Base-by-base conservation (phyloP, 2,888 invertebrate species). In the Phragmatobia fuliginosa region DNA sequence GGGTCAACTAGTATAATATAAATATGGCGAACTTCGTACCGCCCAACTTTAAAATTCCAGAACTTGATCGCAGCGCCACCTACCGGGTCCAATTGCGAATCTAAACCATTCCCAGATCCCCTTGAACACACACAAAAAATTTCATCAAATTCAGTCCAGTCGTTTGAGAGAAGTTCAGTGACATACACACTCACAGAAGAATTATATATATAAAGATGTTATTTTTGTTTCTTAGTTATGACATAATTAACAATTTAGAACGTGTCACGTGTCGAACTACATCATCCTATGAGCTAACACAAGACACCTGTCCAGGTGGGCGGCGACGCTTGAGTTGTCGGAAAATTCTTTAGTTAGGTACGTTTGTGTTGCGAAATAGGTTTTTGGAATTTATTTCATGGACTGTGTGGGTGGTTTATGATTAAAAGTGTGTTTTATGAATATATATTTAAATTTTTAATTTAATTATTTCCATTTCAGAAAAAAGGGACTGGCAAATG, bases 231-330 rank as follows among this genome's bases (percentile, higher is more conserved):
- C 83, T 87, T 70, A 52, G 45, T 64, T 49, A 64, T 33, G 59
- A 84, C 88, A 38, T 49, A 45, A 63, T 32, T 31, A 45, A 52
- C 11, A 25, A 56, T 28, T 56, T 56, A 56, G 16, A 56, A 56
- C 28, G 28, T 56, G 49, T 89, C 86, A 88, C 87, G 84, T 82
- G 81, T 83, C 77, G 77, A 81, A 82, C 80, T 86, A 84, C 85
- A 89, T 82, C 80, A 83, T 84, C 81, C 78, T 82, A 78, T 83
- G 88, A 87, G 85, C 83, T 83, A 87, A 88, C 83, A 87, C 81
- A 83, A 83, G 82, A 90, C 93, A 94, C 94, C 93, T 94, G 94
- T 87, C 81, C 84, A 87, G 84, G 94, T 94, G 92, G 94, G 93
- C 90, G 93, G 86, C 80, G 78, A 66, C 75, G 84, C 85, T 91